Base-by-base conservation (phyloP, 2,113 vertebrate genomes). In the Chunga burmeisteri region DNA sequence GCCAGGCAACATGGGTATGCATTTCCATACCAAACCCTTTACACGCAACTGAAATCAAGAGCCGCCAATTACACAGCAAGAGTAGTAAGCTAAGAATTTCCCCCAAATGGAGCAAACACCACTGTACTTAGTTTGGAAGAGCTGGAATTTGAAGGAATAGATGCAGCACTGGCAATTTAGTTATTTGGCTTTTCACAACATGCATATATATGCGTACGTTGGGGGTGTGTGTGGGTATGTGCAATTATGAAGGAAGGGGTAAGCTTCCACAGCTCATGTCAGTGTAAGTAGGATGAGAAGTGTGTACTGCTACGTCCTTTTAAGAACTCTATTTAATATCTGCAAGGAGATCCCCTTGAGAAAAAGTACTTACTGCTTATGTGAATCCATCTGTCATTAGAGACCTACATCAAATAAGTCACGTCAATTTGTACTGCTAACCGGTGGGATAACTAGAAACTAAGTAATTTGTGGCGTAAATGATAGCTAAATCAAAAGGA, bases 161-260 rank as follows among this genome's bases (percentile, higher is more conserved):
- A 47, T 55, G 36, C 30, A 87, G 52, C 52, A 36, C 25, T 65
- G n/a, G 21, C 16, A 44, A 38, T 87, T 47, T 58, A 49, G 6
- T 25, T 17, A 44, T 38, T 50, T 42, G 14, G 0, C 18, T 81
- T 92, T 82, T 53, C 26, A 52, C 25, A 65, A 29, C 2, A 5
- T 27, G 42, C 4, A 0, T 22, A 32, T 30, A 16, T 56, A 13
- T 6, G 6, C 26, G 23, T 16, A 8, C 14, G 2, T 73, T 7
- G 38, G 38, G 38, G 38, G 38, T n/a, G 11, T 52, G 27, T 36
- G 29, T 14, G 25, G 27, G 34, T 30, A 19, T 36, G 5, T 25
- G 29, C 23, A 81, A 58, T 26, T 2, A 26, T 34, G 36, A 86
- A 65, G 32, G 62, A 93, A 75, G 11, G 23, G 6, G 15, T 81